These are phyloP conservation scores for Tridacna gigas DNA, from an alignment of 2,888 invertebrate genomes.

Conservation along the genomic window DNA sequence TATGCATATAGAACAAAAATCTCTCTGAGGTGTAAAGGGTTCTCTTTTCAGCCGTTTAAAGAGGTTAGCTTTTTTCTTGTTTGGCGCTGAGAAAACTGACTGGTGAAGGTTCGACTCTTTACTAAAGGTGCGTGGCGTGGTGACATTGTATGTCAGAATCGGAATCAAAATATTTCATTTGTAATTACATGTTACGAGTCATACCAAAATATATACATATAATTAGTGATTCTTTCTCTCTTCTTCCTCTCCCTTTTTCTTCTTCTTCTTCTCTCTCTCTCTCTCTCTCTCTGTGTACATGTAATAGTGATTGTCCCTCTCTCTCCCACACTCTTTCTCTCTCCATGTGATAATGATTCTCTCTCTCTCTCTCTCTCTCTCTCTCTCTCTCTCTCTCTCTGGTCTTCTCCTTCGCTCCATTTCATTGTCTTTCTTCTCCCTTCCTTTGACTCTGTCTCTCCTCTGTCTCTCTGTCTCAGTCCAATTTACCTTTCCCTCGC, in stretches of 20 bases:
- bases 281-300: neutral
- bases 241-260: neutral
- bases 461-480: neutral
- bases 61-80: too few relatives aligned
- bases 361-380: neutral
- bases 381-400: slow-evolving; percentile 1
- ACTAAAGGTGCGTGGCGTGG: too few relatives aligned
- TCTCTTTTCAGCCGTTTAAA: too few relatives aligned
- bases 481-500: neutral
- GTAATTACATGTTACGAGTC: too few relatives aligned
- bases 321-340: neutral
- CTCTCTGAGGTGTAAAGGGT: too few relatives aligned
- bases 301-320: neutral
- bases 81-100: too few relatives aligned
- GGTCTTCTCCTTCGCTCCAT: neutral
- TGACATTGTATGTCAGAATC: too few relatives aligned
- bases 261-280: neutral
- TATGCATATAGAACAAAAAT: too few relatives aligned
- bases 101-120: too few relatives aligned
- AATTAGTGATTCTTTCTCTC: neutral
- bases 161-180: too few relatives aligned
- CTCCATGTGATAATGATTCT: neutral
- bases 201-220: too few relatives aligned
- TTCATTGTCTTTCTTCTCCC: neutral
- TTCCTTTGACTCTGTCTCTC: too few relatives aligned